Base-by-base conservation (phyloP, 53 echinoderm and acorn worm species). In the Apostichopus leukothele region DNA sequence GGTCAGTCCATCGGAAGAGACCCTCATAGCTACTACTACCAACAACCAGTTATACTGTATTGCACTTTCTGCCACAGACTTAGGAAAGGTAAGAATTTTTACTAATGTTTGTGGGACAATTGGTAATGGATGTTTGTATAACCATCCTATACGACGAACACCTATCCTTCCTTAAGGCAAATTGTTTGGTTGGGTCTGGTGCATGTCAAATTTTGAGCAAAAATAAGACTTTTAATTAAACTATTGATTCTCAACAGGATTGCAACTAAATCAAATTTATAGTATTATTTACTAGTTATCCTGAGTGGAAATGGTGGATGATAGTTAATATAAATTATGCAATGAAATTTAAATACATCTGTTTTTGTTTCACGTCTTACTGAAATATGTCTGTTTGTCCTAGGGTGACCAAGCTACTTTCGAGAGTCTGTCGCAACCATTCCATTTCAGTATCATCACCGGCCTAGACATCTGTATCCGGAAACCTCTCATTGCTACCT, bases 1-100 rank as follows among this genome's bases (percentile, higher is more conserved):
- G 20, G 94, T 99, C 89, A 99, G 99, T 86, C 99, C 99, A n/a
- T 99, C 99, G 0, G 99, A 99, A 88, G 99, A 99, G 78, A 99
- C 96, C 4, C 90, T 99, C 52, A 90, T 99, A 27, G 95, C 95
- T 63, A 99, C 94, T 55, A 99, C 99, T 26, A 90, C 89, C 9
- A 99, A 96, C 67, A 99, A 99, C 88, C 99, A 99, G 86, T 93
- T 99, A 18, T 99, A 96, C 78, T 94, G 90, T 74, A 99, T 99
- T 89, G 92, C 95, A 2, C 66, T 99, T 16, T 96, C 99, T 14
- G 93, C 92, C 86, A 95, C 99, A 53, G 99, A 98, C 68, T 88
- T 99, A 67, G 99, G 99, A 80, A 99, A 99, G 89, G 92, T 94
- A 81, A 67, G 51, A 6, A 19, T 19, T 63, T 63, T 63, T 13